A percentile compares a stretch with the other conserved stretches of the same genome.
phyloP scores from a whole-genome alignment of 2,113 vertebrate species.

The Sinocyclocheilus rhinocerous region DNA sequence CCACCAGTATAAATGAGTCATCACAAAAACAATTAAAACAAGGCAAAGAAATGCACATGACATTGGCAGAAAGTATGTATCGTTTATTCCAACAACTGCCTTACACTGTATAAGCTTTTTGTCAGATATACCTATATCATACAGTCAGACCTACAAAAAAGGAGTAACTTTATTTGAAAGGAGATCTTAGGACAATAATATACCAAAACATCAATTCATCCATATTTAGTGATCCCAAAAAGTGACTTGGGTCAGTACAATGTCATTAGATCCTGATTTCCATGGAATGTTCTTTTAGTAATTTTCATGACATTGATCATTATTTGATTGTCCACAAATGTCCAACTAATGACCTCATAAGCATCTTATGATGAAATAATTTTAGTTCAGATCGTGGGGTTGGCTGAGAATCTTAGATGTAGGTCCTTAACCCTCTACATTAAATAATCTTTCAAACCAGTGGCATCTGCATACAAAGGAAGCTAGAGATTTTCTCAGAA shows the following conservation, averaged over 20 bases:
- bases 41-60: not conserved
- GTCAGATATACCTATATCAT: not conserved
- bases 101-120: not conserved
- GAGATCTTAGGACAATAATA: not conserved
- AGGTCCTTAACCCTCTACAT: not conserved
- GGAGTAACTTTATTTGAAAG: slow-evolving; percentile 8
- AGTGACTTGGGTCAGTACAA: not conserved
- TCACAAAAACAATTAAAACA: not conserved
- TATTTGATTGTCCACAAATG: not conserved
- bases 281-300: not conserved
- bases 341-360: not conserved
- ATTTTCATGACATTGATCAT: not conserved
- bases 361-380: not conserved
- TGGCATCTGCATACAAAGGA: not conserved
- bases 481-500: not conserved
- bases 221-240: not conserved
- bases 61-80: not conserved
- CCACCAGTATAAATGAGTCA: slow-evolving; percentile 23
- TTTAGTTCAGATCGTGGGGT: not conserved
- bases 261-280: not conserved
- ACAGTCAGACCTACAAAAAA: not conserved
- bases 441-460: not conserved
- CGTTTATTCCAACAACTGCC: not conserved
- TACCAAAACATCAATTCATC: no score
- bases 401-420: not conserved